A percentile compares a stretch with the other conserved stretches of the same genome.
Evolutionary conservation across 2,113 vertebrate species (phyloP).

Genomic region (Sisor rabdophorus): DNA sequence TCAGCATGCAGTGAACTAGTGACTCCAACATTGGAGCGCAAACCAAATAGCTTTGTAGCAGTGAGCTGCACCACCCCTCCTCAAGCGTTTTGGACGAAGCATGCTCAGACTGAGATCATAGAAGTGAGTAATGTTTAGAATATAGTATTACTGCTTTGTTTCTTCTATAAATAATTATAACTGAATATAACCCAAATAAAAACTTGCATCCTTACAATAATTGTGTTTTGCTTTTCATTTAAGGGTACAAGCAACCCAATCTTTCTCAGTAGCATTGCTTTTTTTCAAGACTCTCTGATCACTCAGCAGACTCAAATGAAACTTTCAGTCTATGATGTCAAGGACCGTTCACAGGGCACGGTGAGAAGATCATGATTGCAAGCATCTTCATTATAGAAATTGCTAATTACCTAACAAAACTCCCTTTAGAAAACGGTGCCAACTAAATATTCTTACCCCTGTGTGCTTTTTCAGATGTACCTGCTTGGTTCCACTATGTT

Average conservation of each 20-base stretch:
- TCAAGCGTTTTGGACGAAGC: conserved; percentile 99
- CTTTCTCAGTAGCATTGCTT: conserved; percentile 96
- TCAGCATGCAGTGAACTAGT: conserved; percentile 94
- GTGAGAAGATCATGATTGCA: conserved; percentile 65
- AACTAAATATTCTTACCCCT: neutral
- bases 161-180: neutral
- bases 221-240: conserved; percentile 3
- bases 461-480: conserved; percentile 81
- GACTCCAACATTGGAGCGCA: conserved; percentile 88
- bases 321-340: conserved; percentile 95
- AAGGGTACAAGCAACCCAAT: conserved; percentile 97
- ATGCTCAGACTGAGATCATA: conserved; percentile 97
- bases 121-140: conserved; percentile 72
- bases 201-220: too few species aligned
- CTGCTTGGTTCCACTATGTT: conserved; percentile 90
- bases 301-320: conserved; percentile 98
- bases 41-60: conserved; percentile 95
- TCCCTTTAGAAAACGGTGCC: neutral
- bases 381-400: neutral
- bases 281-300: conserved; percentile 96
- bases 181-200: neutral
- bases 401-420: neutral
- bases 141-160: neutral
- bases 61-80: conserved; percentile 97
- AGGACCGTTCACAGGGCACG: conserved; percentile 97